Conservation (phyloP, 2,797 vertebrate genomes). For the Leucoraja ocellata region DNA sequence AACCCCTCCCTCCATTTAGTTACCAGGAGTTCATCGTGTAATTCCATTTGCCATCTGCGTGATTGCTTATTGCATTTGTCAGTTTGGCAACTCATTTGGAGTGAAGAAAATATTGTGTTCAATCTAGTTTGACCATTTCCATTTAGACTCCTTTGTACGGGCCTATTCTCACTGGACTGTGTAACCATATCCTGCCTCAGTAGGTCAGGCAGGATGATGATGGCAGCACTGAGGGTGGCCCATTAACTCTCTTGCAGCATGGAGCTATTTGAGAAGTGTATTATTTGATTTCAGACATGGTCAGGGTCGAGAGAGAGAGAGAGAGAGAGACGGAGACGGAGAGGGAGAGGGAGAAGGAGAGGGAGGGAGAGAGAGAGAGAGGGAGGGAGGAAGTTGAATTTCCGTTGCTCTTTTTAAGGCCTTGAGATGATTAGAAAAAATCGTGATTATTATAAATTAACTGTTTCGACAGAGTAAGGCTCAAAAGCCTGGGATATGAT, state of each 20-base stretch:
- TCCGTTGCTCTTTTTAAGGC: constrained; percentile 41
- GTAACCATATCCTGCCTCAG: background rate
- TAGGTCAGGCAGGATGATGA: background rate
- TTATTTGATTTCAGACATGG: background rate
- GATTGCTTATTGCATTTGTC: background rate
- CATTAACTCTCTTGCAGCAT: background rate
- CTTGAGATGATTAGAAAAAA: constrained; percentile 35
- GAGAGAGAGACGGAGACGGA: background rate
- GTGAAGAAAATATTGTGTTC: background rate
- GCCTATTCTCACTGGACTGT: constrained; percentile 14
- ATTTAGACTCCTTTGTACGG: background rate
- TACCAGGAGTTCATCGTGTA: background rate
- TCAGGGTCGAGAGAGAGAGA: background rate
- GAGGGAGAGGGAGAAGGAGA: background rate
- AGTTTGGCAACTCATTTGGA: background rate
- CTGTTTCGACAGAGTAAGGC: background rate
- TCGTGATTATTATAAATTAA: background rate
- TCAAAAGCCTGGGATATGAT: background rate
- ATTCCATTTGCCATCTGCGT: background rate
- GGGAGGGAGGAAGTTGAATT: constrained; percentile 40
- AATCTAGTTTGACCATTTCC: background rate
- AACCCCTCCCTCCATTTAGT: no score
- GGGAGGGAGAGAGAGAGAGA: constrained; percentile 41
- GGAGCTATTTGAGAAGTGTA: background rate
- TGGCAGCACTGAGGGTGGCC: background rate